These are phyloP conservation scores for human (Homo sapiens) DNA, from an alignment of 2,113 vertebrate species.

Conservation along the genomic window DNA sequence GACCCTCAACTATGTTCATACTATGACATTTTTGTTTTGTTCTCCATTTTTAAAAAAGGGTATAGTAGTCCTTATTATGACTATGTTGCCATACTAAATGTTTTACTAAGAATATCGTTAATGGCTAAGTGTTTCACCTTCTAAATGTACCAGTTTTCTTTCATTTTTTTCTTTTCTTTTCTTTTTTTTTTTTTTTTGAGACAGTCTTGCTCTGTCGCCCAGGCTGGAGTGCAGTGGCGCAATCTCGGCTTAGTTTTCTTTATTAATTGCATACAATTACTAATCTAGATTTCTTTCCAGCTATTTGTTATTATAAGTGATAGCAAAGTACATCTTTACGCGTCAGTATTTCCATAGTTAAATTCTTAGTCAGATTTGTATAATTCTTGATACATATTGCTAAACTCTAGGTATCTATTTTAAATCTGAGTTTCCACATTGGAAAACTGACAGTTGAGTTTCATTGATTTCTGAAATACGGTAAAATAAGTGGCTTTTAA, in stretches of 20 bases:
- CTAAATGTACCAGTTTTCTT: neutral
- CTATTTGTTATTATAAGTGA: neutral
- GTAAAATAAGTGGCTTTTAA: neutral
- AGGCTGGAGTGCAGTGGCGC: too few relatives aligned
- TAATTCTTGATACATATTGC: neutral
- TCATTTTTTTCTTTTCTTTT: too few relatives aligned
- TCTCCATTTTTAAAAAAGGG: neutral
- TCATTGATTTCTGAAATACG: neutral
- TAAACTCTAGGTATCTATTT: neutral
- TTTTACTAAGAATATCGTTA: neutral
- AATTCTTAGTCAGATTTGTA: conserved; percentile 33
- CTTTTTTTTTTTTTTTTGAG: too few relatives aligned
- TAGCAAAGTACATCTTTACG: neutral
- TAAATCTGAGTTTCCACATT: neutral
- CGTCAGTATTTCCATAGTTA: neutral
- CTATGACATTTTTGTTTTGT: neutral
- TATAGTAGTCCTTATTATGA: neutral
- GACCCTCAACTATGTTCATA: neutral
- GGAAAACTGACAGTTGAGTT: neutral
- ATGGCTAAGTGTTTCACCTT: neutral
- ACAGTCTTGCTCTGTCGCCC: too few relatives aligned
- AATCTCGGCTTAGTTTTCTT: neutral
- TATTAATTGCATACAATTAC: neutral
- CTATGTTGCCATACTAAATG: neutral
- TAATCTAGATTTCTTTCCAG: neutral